Percentiles rank a stretch among this genome's conserved stretches.
phyloP scores from a whole-genome alignment of 2,888 invertebrate genomes.

The Xestia ashworthii region DNA sequence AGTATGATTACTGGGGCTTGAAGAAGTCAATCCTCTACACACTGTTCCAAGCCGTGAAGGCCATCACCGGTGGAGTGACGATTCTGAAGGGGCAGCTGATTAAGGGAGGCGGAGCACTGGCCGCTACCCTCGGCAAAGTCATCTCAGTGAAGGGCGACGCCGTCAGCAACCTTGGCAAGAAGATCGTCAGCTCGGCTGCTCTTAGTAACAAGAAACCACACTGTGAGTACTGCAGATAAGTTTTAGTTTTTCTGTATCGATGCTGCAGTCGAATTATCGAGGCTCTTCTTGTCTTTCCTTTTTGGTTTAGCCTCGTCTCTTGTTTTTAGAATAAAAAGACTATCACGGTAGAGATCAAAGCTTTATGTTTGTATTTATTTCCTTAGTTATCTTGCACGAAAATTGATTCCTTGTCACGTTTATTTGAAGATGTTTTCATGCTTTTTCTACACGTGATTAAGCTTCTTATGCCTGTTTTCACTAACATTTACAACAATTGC shows the following conservation, averaged over 20 bases:
- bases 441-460: background rate
- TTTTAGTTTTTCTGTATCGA: background rate
- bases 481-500: background rate
- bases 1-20: conserved; percentile 93
- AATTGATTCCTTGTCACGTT: background rate
- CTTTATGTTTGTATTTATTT: background rate
- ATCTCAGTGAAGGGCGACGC: conserved; percentile 95
- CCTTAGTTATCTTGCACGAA: background rate
- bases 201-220: conserved; percentile 89
- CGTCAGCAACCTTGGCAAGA: conserved; percentile 94
- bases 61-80: conserved; percentile 96
- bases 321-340: background rate
- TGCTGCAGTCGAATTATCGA: background rate
- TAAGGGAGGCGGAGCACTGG: conserved; percentile 94
- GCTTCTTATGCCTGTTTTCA: background rate
- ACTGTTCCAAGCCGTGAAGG: conserved; percentile 96
- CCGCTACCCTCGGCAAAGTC: conserved; percentile 88
- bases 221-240: conserved; percentile 72
- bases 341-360: background rate
- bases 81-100: conserved; percentile 97
- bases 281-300: too few relatives aligned
- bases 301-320: too few relatives aligned
- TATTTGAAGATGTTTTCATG: background rate
- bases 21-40: conserved; percentile 96
- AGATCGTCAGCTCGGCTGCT: conserved; percentile 94